Evolutionary conservation across 2,888 invertebrate species (phyloP).

Genomic region (Pristionchus entomophagus): DNA sequence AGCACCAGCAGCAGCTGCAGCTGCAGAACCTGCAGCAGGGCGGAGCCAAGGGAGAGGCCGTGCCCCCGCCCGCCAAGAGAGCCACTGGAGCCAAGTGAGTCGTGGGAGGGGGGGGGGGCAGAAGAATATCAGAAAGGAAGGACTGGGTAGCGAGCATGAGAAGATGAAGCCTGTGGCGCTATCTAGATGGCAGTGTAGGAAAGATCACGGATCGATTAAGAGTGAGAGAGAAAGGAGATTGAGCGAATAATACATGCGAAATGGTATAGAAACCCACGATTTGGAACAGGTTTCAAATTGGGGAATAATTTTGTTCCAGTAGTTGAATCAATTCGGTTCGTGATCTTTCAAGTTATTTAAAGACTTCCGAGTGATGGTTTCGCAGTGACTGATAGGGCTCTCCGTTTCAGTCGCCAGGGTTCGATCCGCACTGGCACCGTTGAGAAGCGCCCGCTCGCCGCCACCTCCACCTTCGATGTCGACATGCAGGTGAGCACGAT

Average conservation of each 20-base stretch:
- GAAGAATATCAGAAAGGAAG: too few relatives aligned
- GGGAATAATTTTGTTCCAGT: neutral
- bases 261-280: neutral
- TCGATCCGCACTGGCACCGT: neutral
- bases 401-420: constrained; percentile 29
- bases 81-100: constrained; percentile 11
- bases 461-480: constrained; percentile 35
- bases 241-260: too few relatives aligned
- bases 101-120: neutral
- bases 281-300: neutral
- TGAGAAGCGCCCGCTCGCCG: constrained; percentile 37
- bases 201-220: too few relatives aligned
- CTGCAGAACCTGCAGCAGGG: neutral
- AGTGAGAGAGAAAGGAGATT: too few relatives aligned
- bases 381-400: too few relatives aligned
- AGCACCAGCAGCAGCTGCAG: neutral
- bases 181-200: neutral
- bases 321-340: neutral
- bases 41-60: neutral
- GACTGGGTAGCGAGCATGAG: neutral
- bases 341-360: neutral
- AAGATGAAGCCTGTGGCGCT: neutral
- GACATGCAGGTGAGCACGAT: constrained; percentile 44
- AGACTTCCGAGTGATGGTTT: neutral
- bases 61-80: constrained; percentile 13